Evolutionary conservation across 2,888 invertebrate genomes (phyloP), one percentile per base, ranked within the genome.

Genomic region (Protodeltote pygarga): DNA sequence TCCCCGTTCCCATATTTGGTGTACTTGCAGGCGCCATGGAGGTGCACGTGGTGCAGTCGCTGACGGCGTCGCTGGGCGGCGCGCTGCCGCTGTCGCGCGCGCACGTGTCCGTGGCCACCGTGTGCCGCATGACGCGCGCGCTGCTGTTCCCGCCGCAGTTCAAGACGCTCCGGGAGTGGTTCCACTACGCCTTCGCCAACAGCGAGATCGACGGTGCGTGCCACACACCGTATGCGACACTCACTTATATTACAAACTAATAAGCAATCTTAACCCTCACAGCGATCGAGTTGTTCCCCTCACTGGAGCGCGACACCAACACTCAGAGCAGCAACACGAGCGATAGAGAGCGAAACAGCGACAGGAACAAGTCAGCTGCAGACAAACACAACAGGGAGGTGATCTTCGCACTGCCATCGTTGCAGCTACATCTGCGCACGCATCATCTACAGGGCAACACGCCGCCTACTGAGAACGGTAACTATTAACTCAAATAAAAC

Each of bases 61-160:
- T 99, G 60, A 97, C 97, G 1, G 97, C 98, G 59, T 95, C 96
- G 67, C 93, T 98, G 71, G 98, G 98, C 2, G 73, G 68, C 16
- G 24, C n/a, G 92, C 93, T 9, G 93, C 42, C 58, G 50, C 52
- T 71, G 94, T 93, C 93, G 40, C 88, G 91, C 31, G 94, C 95
- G 44, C 97, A 97, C 87, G 95, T 96, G 81, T 97, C 97, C 39
- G 97, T 98, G 97, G 98, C 97, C 13, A 98, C 97, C 5, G 98
- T 99, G 40, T 98, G 98, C 79, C 95, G 97, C 78, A 95, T 98
- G 75, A 97, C 98, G 37, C 93, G 98, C 34, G 97, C 97, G 65
- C 95, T 98, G 53, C 95, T 98, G 52, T 98, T 98, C 89, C 98
- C 98, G 57, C 98, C 98, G 17, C 98, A 98, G 89, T 98, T 98